Evolutionary conservation across 2,113 vertebrate genomes (phyloP).

Genomic region (Poeciliopsis prolifica): DNA sequence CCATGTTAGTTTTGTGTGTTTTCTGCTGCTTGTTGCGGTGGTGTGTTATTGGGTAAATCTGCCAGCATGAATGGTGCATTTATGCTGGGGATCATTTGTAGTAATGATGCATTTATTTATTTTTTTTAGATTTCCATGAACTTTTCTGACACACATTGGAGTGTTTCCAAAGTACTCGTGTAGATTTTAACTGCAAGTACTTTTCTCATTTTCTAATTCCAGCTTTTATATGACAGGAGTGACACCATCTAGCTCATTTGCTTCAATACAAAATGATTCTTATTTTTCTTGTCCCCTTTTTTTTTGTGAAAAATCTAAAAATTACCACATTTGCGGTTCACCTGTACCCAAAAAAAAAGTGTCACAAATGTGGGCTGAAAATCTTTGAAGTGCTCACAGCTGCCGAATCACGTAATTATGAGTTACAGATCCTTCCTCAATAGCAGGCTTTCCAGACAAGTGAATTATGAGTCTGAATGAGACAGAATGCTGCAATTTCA

Average conservation of each 20-base stretch:
- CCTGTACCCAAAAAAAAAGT: not conserved
- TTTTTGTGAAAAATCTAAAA: not conserved
- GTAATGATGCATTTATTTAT: slow-evolving; percentile 9
- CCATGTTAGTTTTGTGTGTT: too few species aligned
- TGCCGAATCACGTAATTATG: not conserved
- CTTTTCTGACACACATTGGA: too few species aligned
- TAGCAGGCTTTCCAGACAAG: not conserved
- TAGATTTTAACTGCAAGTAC: not conserved
- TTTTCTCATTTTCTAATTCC: not conserved
- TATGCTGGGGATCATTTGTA: not conserved
- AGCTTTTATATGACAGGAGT: not conserved
- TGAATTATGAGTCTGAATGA: not conserved
- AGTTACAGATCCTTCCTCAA: not conserved
- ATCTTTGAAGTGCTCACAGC: not conserved
- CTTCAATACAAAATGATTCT: not conserved
- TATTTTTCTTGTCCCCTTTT: too few species aligned
- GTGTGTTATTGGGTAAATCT: too few species aligned
- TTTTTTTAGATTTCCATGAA: too few species aligned
- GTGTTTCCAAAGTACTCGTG: too few species aligned
- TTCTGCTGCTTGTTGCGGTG: too few species aligned
- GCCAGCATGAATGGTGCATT: too few species aligned
- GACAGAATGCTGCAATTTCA: not conserved
- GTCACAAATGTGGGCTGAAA: not conserved
- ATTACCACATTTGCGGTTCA: not conserved
- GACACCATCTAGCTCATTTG: not conserved